Base-by-base conservation (phyloP, 2,797 vertebrate genomes). In the Dendrocincla fuliginosa region DNA sequence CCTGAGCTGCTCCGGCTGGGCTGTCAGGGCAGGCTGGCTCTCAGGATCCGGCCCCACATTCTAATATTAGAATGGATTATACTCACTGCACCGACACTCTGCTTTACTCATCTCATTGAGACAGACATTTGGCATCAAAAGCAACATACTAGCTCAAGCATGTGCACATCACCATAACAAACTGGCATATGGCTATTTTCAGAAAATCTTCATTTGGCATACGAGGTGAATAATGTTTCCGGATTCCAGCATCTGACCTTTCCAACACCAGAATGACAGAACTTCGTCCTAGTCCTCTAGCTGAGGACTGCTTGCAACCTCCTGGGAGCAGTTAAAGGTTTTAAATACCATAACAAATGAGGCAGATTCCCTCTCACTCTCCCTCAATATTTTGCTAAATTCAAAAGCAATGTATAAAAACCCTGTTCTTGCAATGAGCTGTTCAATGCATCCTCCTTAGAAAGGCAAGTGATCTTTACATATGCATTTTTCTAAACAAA, bases 141-240 rank as follows among this genome's bases (percentile, higher is more conserved):
- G n/a, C 56, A 90, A 42, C 71, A 77, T 3, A 89, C 67, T 69
- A 95, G 76, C 52, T 94, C 81, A 89, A 89, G 92, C 92, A 84
- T 93, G 95, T 91, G 74, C 94, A 95, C 82, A 96, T 90, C 93
- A 90, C 89, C 73, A 27, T 68, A 93, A 93, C 78, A 86, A 82
- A 87, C 69, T 71, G 89, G 56, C 93, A 96, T 59, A 94, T 75
- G 87, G 92, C 84, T 96, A 56, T 92, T 95, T 90, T 89, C 63
- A 93, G 87, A 87, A 91, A 64, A 92, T 89, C 89, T 90, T 60
- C 69, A 50, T 81, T 95, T 95, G 81, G 85, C 78, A 75, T 73
- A 76, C 1, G 20, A 91, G 67, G 87, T 82, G 78, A 86, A 49
- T 78, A 63, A 56, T 16, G 76, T 56, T 82, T 92, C 93, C 8